A percentile compares a stretch with the other conserved stretches of the same genome.
These are phyloP conservation scores for Lutjanus campechanus DNA, from an alignment of 2,797 vertebrate species.

Conservation along the genomic window DNA sequence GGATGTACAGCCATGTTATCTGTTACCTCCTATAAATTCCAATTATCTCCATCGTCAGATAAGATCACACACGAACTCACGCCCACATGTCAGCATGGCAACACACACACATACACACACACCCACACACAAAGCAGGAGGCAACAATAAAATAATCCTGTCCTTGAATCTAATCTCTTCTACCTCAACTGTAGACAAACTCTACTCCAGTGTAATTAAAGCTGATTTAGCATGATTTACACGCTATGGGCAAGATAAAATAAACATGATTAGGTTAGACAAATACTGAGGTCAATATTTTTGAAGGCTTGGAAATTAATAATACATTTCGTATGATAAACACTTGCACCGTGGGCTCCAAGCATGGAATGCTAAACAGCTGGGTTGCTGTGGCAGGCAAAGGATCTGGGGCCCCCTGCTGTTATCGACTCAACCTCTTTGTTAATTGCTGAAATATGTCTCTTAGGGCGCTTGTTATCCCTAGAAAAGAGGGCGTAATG, in stretches of 20 bases:
- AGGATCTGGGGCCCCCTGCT: conserved; percentile 66
- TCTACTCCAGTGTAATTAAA: conserved; percentile 82
- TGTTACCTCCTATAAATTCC: conserved; percentile 78
- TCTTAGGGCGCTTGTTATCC: conserved; percentile 43
- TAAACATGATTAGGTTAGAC: conserved; percentile 85
- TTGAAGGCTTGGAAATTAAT: conserved; percentile 84
- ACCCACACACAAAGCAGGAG: conserved; percentile 36
- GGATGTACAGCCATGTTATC: conserved; percentile 66
- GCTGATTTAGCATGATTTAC: conserved; percentile 86
- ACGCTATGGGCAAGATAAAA: conserved; percentile 79
- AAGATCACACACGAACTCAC: conserved; percentile 59
- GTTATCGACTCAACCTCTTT: conserved; percentile 44
- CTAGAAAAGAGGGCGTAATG: conserved; percentile 9
- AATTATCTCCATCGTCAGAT: conserved; percentile 77
- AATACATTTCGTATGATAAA: conserved; percentile 82
- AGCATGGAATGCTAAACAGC: conserved; percentile 70
- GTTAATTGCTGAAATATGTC: conserved; percentile 54
- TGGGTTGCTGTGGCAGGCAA: conserved; percentile 21
- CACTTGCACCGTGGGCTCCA: conserved; percentile 57
- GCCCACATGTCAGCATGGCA: conserved; percentile 30
- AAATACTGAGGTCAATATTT: conserved; percentile 86
- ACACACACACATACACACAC: conserved; percentile 31
- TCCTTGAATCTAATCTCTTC: conserved; percentile 75
- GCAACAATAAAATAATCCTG: conserved; percentile 66
- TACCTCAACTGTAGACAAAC: conserved; percentile 66